phyloP scores from a whole-genome alignment of 2,797 vertebrate species.

The Artibeus lituratus region DNA sequence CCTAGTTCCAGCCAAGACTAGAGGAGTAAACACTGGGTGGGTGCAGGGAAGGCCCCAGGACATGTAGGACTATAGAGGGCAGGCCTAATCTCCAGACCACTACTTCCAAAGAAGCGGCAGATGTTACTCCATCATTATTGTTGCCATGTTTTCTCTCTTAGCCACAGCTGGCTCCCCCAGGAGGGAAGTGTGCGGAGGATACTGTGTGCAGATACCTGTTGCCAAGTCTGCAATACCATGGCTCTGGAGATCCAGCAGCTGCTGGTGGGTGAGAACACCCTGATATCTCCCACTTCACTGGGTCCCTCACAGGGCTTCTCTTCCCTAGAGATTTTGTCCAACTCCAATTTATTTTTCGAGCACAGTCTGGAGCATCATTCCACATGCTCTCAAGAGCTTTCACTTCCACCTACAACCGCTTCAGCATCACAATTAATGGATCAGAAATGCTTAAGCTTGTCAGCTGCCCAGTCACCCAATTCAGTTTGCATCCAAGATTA shows the following conservation, averaged over 20 bases:
- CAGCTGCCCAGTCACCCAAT: neutral
- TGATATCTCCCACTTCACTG: neutral
- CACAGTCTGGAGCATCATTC: neutral
- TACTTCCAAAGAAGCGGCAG: neutral
- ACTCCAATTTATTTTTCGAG: neutral
- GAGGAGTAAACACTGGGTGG: neutral
- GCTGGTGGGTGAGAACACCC: neutral
- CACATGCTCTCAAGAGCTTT: neutral
- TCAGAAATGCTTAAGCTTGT: neutral
- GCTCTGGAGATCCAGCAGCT: constrained; percentile 51
- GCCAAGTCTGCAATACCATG: constrained; percentile 39
- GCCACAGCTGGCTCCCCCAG: constrained; percentile 61
- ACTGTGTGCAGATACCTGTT: constrained; percentile 61
- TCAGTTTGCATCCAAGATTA: neutral
- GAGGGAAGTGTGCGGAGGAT: constrained; percentile 44
- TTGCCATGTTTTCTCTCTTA: constrained; percentile 9
- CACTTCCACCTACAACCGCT: neutral
- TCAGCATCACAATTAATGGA: neutral
- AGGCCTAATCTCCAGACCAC: neutral
- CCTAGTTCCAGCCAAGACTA: neutral
- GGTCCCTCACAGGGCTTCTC: neutral
- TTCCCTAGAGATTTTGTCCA: neutral
- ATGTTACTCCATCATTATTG: neutral
- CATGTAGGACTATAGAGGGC: neutral
- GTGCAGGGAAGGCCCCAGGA: neutral